phyloP scores from a whole-genome alignment of 2,888 invertebrate genomes.

The Tricholauxania praeusta region DNA sequence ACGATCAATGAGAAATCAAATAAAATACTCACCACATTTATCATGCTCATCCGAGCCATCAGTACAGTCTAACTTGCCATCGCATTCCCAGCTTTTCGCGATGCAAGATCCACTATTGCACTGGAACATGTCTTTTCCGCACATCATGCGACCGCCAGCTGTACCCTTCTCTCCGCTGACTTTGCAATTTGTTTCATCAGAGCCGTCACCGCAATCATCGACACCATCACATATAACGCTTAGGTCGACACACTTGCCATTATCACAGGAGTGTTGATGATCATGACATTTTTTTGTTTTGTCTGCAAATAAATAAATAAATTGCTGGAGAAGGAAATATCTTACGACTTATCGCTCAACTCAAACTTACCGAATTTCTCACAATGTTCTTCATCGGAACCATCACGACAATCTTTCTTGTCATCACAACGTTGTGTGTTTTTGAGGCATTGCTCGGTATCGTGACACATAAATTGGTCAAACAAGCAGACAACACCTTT shows the following conservation, averaged over 20 bases:
- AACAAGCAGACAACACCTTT: constrained; percentile 62
- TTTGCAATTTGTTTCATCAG: constrained; percentile 71
- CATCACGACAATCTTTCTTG: constrained; percentile 71
- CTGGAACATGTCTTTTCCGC: constrained; percentile 70
- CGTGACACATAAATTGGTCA: constrained; percentile 70
- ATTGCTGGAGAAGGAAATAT: neutral
- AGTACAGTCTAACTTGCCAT: constrained; percentile 79
- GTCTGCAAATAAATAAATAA: constrained; percentile 35
- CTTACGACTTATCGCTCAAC: neutral
- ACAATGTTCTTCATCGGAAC: constrained; percentile 72
- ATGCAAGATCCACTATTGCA: constrained; percentile 81
- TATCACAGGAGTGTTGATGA: constrained; percentile 69
- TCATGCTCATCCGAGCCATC: constrained; percentile 82
- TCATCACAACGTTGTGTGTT: constrained; percentile 69
- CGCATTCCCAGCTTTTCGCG: constrained; percentile 76
- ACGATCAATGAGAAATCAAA: neutral
- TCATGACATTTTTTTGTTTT: constrained; percentile 64
- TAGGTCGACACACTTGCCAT: constrained; percentile 70
- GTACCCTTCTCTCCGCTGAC: constrained; percentile 42
- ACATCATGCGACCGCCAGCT: constrained; percentile 49
- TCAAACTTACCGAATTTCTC: constrained; percentile 60
- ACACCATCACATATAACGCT: constrained; percentile 70
- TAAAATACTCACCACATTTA: constrained; percentile 65
- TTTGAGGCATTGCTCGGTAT: constrained; percentile 70
- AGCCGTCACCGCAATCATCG: constrained; percentile 72